Evolutionary conservation across 2,888 invertebrate species (phyloP).

Genomic region (Eurois occulta): DNA sequence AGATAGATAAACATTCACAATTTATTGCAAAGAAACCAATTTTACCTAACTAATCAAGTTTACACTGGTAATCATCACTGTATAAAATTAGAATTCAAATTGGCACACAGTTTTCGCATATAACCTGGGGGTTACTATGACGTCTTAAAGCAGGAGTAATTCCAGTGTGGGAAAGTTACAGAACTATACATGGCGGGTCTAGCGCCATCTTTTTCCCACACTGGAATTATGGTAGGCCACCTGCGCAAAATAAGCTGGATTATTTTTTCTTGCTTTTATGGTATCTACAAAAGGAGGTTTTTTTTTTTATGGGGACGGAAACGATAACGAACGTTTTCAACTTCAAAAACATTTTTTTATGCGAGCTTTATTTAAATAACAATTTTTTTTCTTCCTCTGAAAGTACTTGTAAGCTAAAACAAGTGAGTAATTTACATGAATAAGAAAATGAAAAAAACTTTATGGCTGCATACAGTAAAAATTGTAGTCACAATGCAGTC

Average conservation of each 20-base stretch:
- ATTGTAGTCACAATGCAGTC: not conserved
- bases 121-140: no score
- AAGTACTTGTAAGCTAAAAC: not conserved
- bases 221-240: no score
- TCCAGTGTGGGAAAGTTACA: no score
- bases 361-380: not conserved
- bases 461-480: not conserved
- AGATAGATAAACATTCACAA: not conserved
- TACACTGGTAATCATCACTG: not conserved
- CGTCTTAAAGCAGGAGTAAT: no score
- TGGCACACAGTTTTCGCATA: not conserved
- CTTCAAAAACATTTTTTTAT: not conserved
- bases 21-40: not conserved
- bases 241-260: not conserved
- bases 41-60: not conserved
- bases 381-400: not conserved
- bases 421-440: conserved; percentile 15
- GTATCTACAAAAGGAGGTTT: not conserved
- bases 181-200: no score
- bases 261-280: not conserved
- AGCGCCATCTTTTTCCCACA: no score
- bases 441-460: not conserved
- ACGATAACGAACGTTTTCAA: not conserved
- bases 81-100: not conserved
- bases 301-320: not conserved